Percentiles rank a stretch among this genome's conserved stretches.
phyloP scores from a whole-genome alignment of 2,888 invertebrate species.

The Amiota communis region DNA sequence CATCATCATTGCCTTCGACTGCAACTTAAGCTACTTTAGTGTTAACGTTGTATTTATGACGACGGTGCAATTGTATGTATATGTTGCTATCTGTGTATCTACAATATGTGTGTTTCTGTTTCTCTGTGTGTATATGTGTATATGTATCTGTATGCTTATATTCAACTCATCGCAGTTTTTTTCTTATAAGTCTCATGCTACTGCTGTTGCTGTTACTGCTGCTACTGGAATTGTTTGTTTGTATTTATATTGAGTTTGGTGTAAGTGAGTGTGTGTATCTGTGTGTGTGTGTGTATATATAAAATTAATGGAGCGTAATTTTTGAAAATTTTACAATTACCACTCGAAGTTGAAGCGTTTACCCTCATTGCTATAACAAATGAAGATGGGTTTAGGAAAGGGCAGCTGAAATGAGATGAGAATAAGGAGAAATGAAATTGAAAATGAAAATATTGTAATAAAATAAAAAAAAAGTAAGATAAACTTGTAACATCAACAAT shows the following conservation, averaged over 20 bases:
- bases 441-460: too few relatives aligned
- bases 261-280: slow-evolving; percentile 12
- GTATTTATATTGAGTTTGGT: background rate
- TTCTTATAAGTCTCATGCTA: too few relatives aligned
- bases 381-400: slow-evolving; percentile 13
- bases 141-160: background rate
- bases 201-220: too few relatives aligned
- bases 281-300: background rate
- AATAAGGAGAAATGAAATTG: background rate
- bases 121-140: background rate
- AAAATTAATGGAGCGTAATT: slow-evolving; percentile 30
- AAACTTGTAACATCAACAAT: too few relatives aligned
- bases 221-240: too few relatives aligned
- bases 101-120: background rate
- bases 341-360: background rate
- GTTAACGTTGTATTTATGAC: background rate
- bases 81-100: background rate
- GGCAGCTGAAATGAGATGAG: background rate
- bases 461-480: too few relatives aligned
- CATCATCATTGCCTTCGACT: slow-evolving; percentile 11
- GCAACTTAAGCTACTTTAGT: slow-evolving; percentile 24
- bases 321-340: slow-evolving; percentile 27
- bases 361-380: background rate
- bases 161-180: too few relatives aligned
- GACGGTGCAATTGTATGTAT: background rate